Percentiles rank a stretch among this genome's conserved stretches.
These are phyloP conservation scores for Rhagonycha fulva DNA, from an alignment of 2,888 invertebrate genomes.

Conservation along the genomic window DNA sequence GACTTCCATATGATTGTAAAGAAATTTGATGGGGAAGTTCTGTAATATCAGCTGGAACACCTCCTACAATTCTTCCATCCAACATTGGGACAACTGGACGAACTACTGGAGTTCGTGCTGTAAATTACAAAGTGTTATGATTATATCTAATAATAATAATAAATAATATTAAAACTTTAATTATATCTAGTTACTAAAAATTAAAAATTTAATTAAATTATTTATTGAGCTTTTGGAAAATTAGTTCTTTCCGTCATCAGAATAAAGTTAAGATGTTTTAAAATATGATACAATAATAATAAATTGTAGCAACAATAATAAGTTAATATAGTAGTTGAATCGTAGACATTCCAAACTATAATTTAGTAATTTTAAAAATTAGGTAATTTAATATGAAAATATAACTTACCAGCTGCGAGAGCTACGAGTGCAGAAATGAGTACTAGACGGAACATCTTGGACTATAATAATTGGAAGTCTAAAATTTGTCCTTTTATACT, in stretches of 20 bases:
- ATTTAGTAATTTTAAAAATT: background rate
- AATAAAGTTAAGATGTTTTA: too few relatives aligned
- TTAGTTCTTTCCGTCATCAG: too few relatives aligned
- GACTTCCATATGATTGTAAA: slow-evolving; percentile 31
- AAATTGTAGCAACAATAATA: too few relatives aligned
- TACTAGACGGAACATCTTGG: background rate
- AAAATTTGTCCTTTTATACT: background rate
- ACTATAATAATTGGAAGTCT: background rate
- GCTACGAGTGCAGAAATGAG: background rate
- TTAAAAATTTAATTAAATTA: too few relatives aligned
- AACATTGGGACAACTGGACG: slow-evolving; percentile 8
- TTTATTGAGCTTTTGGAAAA: too few relatives aligned
- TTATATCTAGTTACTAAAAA: too few relatives aligned
- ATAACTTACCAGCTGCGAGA: background rate
- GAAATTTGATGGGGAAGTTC: slow-evolving; percentile 42
- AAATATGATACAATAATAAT: too few relatives aligned
- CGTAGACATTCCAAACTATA: too few relatives aligned
- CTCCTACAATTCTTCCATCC: slow-evolving; percentile 42
- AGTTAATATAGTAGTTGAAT: too few relatives aligned
- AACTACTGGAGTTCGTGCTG: background rate
- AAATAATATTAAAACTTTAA: too few relatives aligned
- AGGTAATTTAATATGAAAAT: too few relatives aligned
- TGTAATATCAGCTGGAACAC: slow-evolving; percentile 34
- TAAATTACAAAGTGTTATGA: background rate
- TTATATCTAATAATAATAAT: too few relatives aligned